Evolutionary conservation across 1,140 invertebrate species (phyloP), one percentile per base, ranked within the genome.

Genomic region (Calliphora vicina): DNA sequence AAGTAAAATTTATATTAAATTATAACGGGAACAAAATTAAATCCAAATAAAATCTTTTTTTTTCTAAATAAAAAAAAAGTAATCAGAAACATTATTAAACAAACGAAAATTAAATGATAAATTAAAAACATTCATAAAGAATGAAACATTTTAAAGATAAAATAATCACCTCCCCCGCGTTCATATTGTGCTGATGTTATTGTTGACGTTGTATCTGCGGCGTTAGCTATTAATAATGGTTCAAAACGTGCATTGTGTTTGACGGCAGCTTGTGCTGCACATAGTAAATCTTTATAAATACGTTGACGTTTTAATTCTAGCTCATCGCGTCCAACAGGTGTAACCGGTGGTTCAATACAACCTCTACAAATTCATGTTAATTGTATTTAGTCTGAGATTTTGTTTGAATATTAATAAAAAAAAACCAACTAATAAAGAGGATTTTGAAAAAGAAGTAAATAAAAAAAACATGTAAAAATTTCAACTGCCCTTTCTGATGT

Each of bases 161-260:
- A 23, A 78, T 78, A 76, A 42, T 78, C 74, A 78, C 74, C 74
- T 78, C 74, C 74, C 74, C 74, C 74, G 13, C 74, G 35, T 23
- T 78, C n/a, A 42, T 5, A 42, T 20, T 25, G 23, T 26, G 12
- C n/a, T 72, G 29, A 15, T 57, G 50, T 42, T 13, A 23, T 17
- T 74, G 82, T 76, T 43, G 42, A 25, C 0, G 76, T 23, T 42
- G 10, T 27, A 45, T 80, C 29, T 26, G 76, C 23, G 15, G 26
- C 27, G 15, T 20, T 57, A 8, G 12, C 29, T 9, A n/a, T 35
- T 45, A 78, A 78, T 25, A 20, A n/a, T 17, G 94, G 94, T 90
- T 95, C 94, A 90, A 95, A 95, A 82, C 94, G 92, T 84, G 95
- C 95, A 87, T 93, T 93, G 90, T 96, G 94, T 87, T 95, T 94